phyloP scores from a whole-genome alignment of 2,113 vertebrate species.

The Petrocephalus zakoni region DNA sequence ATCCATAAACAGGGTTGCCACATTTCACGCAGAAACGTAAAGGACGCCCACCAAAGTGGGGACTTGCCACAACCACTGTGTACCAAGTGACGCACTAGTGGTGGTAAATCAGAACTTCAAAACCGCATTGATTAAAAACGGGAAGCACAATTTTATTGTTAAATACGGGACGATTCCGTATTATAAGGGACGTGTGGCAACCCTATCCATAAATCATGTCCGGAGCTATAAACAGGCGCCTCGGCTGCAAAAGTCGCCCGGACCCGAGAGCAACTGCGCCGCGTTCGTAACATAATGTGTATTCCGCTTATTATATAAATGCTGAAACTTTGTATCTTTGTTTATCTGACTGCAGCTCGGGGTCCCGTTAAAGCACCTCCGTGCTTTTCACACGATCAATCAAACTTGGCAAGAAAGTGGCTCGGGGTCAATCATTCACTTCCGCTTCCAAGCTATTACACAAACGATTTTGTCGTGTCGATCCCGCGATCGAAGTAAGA shows the following conservation, averaged over 20 bases:
- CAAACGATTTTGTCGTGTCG: neutral
- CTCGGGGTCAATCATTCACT: neutral
- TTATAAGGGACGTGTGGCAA: no score
- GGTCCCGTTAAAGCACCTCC: neutral
- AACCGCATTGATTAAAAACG: no score
- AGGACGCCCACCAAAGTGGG: no score
- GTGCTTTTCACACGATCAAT: neutral
- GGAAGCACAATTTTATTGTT: no score
- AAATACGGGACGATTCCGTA: no score
- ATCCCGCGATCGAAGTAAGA: neutral
- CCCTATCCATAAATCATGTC: conserved; percentile 8
- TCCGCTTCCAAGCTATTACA: neutral
- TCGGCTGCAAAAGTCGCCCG: neutral
- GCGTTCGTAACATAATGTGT: neutral
- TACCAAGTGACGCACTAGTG: no score
- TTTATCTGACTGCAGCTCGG: neutral
- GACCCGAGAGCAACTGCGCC: neutral
- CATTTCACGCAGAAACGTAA: no score
- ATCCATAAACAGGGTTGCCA: neutral
- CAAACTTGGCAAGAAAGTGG: neutral
- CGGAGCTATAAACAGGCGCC: neutral
- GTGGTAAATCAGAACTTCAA: no score
- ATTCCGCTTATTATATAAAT: neutral
- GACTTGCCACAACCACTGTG: no score
- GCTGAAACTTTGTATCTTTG: neutral